Evolutionary conservation across 2,888 invertebrate species (phyloP), one percentile per base, ranked within the genome.

Genomic region (Melanostoma scalare): DNA sequence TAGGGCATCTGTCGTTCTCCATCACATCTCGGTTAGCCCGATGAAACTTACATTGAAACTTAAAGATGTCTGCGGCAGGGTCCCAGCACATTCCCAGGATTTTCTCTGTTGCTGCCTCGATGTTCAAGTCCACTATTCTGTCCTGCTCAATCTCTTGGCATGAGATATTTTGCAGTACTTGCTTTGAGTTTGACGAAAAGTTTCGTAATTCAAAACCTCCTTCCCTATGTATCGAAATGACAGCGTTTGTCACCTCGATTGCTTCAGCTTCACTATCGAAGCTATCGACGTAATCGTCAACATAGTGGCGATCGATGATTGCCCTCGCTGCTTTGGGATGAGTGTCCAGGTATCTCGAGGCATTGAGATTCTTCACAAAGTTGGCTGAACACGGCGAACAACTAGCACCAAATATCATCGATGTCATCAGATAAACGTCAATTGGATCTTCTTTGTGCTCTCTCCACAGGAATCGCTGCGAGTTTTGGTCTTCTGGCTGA

Each of bases 391-490:
- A 67, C 4, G 85, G 85, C 4, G 85, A 86, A 53, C 82, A 87
- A 3, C 77, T 80, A 5, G 86, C 86, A 30, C 86, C 86, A 58
- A 87, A 87, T 1, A 73, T 87, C 86, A 87, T 86, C 0, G 82
- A 69, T 5, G 33, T 10, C 87, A 87, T 86, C 9, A 78, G 65
- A 50, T 85, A 86, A 10, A 74, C 78, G 3, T 85, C 82, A 8
- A 74, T 58, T 4, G 40, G 71, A 0, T 48, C n/a, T 5, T 10
- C 20, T 4, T n/a, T 9, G 38, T 75, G 30, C 0, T 42, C 52
- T 30, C 87, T 71, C 88, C 88, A 89, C 4, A 89, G 50, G 82
- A 87, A 87, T 5, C 87, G 36, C 33, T 52, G 42, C 40, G 50
- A 42, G 31, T 52, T 38, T 6, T 52, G 52, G 33, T 65, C 52